Evolutionary conservation across 2,113 vertebrate species (phyloP), one percentile per base, ranked within the genome.

Genomic region (Turdus rufiventris): DNA sequence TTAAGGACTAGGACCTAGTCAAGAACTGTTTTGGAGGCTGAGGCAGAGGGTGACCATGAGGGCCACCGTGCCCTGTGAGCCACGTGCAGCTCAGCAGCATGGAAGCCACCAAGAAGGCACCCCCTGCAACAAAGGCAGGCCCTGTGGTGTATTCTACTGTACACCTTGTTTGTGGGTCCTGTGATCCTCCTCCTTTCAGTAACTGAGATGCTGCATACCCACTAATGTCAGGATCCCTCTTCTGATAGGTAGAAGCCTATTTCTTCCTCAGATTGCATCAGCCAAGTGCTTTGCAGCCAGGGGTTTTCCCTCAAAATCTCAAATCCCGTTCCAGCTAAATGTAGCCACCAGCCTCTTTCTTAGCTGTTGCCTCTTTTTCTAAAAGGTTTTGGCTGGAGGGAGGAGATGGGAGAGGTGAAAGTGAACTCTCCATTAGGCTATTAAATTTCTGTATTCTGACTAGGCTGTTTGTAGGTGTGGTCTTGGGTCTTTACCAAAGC

Each of bases 231-330:
- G 73, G 42, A 80, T 77, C 91, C 65, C 79, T 93, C 89, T 91
- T 79, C 81, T 94, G 63, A 76, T 75, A 94, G 74, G 34, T 14
- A 40, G 42, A 92, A 92, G 36, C 60, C 18, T 75, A 4, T 56
- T 92, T 94, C 88, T 97, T 89, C 67, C 36, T 95, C 62, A 54
- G 43, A 56, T 97, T 97, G 84, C 97, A 85, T 98, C 97, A 98
- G 86, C 89, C 45, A 65, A 67, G 63, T 82, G 47, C 82, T 93
- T 74, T 0, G 5, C 76, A 96, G 82, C 94, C 83, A 83, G 74
- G 85, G 76, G 58, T 77, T 95, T 93, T 93, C 83, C 95, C 96
- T 94, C 92, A 94, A 88, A 89, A 76, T 92, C 72, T 91, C 53
- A 95, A 97, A 96, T 96, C 60, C 50, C 25, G 40, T 93, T 94